Evolutionary conservation across 2,888 invertebrate genomes (phyloP).

Genomic region (Cosmorhoe ocellata): DNA sequence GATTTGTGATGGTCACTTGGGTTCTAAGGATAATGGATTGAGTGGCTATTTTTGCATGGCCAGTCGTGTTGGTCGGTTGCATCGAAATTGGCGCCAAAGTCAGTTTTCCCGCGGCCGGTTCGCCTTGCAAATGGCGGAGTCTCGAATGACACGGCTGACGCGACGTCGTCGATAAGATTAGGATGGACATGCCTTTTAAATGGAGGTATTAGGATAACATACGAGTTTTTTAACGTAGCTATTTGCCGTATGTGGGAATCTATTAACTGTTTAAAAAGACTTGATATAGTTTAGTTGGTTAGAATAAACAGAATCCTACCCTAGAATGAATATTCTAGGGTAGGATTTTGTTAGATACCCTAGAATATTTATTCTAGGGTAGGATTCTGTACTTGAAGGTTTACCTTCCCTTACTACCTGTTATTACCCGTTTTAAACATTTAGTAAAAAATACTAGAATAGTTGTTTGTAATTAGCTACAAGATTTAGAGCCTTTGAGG

Average conservation of each 20-base stretch:
- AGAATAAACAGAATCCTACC: no score
- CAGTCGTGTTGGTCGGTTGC: constrained; percentile 55
- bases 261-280: no score
- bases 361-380: no score
- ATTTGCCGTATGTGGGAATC: not conserved
- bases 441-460: no score
- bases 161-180: constrained; percentile 25
- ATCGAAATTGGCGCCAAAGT: constrained; percentile 80
- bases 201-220: constrained; percentile 4
- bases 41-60: constrained; percentile 47
- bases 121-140: constrained; percentile 79
- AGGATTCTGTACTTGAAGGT: no score
- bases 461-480: no score
- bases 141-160: constrained; percentile 70
- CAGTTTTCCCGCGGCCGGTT: constrained; percentile 78
- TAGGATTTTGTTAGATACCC: no score
- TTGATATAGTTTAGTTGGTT: no score
- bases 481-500: no score
- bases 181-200: constrained; percentile 20
- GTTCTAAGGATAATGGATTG: constrained; percentile 23
- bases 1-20: constrained; percentile 44
- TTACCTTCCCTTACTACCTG: no score
- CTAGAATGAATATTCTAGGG: no score
- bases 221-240: constrained; percentile 1
- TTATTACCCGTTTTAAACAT: no score